These are phyloP conservation scores for Ornithoptera alexandrae DNA, from an alignment of 2,888 invertebrate species.

Conservation along the genomic window DNA sequence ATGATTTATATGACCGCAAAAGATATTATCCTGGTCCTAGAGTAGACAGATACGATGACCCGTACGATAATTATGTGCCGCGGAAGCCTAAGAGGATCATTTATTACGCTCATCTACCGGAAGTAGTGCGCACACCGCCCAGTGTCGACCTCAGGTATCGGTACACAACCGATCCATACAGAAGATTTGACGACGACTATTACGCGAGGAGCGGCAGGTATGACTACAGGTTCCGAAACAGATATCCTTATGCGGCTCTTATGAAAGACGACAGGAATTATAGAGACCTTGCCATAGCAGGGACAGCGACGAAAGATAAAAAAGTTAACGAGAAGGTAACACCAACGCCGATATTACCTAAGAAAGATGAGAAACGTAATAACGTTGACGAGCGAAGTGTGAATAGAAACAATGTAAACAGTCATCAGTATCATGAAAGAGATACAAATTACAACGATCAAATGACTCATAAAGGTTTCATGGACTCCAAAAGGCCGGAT, in stretches of 20 bases:
- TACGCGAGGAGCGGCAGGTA: conserved; percentile 64
- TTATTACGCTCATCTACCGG: conserved; percentile 85
- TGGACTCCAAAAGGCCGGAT: conserved; percentile 60
- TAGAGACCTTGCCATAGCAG: conserved; percentile 67
- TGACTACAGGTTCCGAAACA: conserved; percentile 67
- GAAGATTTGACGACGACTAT: conserved; percentile 67
- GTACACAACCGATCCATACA: conserved; percentile 70
- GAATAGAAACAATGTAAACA: conserved; percentile 65
- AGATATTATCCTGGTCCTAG: conserved; percentile 56
- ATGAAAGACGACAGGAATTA: conserved; percentile 73
- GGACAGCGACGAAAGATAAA: conserved; percentile 70
- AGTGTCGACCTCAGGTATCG: conserved; percentile 78
- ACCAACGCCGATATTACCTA: conserved; percentile 67
- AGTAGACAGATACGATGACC: conserved; percentile 68
- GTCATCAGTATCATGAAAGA: conserved; percentile 70
- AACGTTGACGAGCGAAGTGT: conserved; percentile 45
- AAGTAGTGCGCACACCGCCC: conserved; percentile 82
- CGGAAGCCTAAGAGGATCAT: conserved; percentile 82
- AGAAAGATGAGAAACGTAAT: conserved; percentile 52
- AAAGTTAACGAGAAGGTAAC: conserved; percentile 71
- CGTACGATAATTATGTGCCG: conserved; percentile 62
- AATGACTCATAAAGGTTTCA: conserved; percentile 58
- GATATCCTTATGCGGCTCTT: conserved; percentile 67
- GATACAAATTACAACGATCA: conserved; percentile 58
- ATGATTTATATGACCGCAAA: conserved; percentile 65